A percentile compares a stretch with the other conserved stretches of the same genome.
Evolutionary conservation across 2,888 invertebrate genomes (phyloP).

Genomic region (Thyatira batis): DNA sequence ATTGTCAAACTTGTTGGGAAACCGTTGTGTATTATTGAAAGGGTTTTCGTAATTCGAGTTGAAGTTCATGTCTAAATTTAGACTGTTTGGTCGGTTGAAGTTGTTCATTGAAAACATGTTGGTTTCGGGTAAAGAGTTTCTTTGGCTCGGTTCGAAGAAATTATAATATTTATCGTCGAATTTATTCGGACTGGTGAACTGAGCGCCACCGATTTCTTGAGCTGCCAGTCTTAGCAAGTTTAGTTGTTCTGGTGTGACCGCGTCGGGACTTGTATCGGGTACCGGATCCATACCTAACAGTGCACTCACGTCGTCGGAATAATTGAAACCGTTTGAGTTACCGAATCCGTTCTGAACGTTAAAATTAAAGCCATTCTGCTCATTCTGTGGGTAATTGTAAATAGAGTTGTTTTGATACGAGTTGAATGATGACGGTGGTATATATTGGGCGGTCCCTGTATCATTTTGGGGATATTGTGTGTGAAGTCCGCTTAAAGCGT

Average conservation of each 20-base stretch:
- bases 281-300: conserved; percentile 62
- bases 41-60: conserved; percentile 55
- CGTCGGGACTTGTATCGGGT: conserved; percentile 44
- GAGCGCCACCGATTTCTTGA: conserved; percentile 76
- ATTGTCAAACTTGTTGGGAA: conserved; percentile 50
- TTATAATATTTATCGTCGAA: conserved; percentile 70
- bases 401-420: conserved; percentile 53
- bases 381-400: conserved; percentile 59
- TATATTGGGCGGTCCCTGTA: conserved; percentile 44
- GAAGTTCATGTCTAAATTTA: conserved; percentile 67
- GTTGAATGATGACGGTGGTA: conserved; percentile 51
- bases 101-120: conserved; percentile 60
- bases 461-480: conserved; percentile 61
- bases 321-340: conserved; percentile 63
- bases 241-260: conserved; percentile 72
- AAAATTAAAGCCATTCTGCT: conserved; percentile 63
- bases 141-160: conserved; percentile 75
- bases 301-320: conserved; percentile 57
- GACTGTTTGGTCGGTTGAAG: conserved; percentile 65
- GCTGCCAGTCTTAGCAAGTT: conserved; percentile 76
- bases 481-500: conserved; percentile 53
- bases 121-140: conserved; percentile 69
- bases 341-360: conserved; percentile 63
- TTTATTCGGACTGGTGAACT: conserved; percentile 66
- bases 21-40: conserved; percentile 53